Base-by-base conservation (phyloP, 2,113 vertebrate genomes). In the Pholis gunnellus region DNA sequence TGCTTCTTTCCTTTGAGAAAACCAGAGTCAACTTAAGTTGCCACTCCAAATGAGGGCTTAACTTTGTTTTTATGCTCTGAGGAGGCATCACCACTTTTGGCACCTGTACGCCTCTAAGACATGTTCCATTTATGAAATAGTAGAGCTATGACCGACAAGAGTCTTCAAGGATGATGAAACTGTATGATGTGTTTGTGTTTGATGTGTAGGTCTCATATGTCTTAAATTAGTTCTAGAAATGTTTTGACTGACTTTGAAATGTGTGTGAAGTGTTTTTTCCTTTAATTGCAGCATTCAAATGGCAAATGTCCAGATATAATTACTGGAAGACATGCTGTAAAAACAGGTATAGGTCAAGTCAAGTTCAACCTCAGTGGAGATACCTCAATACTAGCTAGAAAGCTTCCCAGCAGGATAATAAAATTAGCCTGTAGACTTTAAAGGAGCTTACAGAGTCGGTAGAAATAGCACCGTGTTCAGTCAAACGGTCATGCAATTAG, bases 361-460 rank as follows among this genome's bases (percentile, higher is more conserved):
- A 79, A 77, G 71, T 59, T 87, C 22, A 81, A 9, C 36, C 17
- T 66, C n/a, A 14, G 44, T 27, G 38, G 34, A 60, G 59, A 68
- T 69, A 48, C 67, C 25, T 78, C n/a, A 66, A 3, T 78, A n/a
- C 5, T 54, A 10, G 14, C 56, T 36, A 27, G 36, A 59, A 54
- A 68, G 48, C 5, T 46, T 13, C 25, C 36, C 31, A 40, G 61
- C 66, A 64, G 64, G 72, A 44, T 27, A 50, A 75, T 79, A 56
- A 76, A 89, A 68, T 88, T 65, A 88, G 88, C 65, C 50, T 1
- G 77, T n/a, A 73, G 61, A 87, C 70, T 64, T 83, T 66, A 89
- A 90, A 92, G 81, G 29, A 86, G 94, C 89, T 94, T 94, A 94
- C 9, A 60, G 73, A 57, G 57, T 27, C 44, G 40, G 75, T 73